Evolutionary conservation across 1,140 invertebrate genomes (phyloP).

Genomic region (Cotesia glomerata): DNA sequence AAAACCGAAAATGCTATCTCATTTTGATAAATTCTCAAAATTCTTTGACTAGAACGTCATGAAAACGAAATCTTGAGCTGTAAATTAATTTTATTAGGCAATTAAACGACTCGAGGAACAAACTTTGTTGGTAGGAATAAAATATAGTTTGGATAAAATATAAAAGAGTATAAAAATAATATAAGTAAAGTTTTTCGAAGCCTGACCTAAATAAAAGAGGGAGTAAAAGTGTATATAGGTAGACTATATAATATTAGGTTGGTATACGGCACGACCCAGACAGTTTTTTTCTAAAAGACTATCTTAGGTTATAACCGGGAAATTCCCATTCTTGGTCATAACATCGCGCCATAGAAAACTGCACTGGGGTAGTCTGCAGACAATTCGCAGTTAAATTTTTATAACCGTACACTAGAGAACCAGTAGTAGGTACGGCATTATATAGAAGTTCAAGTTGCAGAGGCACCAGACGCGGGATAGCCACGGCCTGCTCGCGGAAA

Average conservation of each 20-base stretch:
- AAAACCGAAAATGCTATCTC: too few relatives aligned
- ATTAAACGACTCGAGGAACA: neutral
- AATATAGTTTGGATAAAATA: neutral
- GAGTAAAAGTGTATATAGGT: neutral
- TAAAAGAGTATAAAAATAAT: neutral
- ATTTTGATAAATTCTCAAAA: too few relatives aligned
- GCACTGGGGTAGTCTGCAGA: conserved; percentile 51
- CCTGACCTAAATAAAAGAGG: conserved; percentile 41
- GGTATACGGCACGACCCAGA: conserved; percentile 51
- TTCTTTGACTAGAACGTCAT: too few relatives aligned
- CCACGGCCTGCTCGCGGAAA: conserved; percentile 52
- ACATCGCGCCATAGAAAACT: conserved; percentile 29
- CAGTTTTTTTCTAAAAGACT: conserved; percentile 48
- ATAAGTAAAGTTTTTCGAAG: conserved; percentile 21
- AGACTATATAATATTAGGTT: neutral
- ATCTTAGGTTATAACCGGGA: conserved; percentile 11
- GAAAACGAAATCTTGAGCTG: too few relatives aligned
- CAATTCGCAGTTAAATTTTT: conserved; percentile 65
- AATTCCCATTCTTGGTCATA: conserved; percentile 42
- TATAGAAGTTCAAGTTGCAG: too few relatives aligned
- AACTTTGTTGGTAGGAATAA: neutral
- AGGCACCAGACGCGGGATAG: conserved; percentile 49
- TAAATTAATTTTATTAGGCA: too few relatives aligned
- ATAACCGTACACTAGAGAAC: conserved; percentile 47
- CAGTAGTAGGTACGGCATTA: conserved; percentile 42